Evolutionary conservation across 2,113 vertebrate genomes (phyloP).

Genomic region (Melanotaenia duboulayi): DNA sequence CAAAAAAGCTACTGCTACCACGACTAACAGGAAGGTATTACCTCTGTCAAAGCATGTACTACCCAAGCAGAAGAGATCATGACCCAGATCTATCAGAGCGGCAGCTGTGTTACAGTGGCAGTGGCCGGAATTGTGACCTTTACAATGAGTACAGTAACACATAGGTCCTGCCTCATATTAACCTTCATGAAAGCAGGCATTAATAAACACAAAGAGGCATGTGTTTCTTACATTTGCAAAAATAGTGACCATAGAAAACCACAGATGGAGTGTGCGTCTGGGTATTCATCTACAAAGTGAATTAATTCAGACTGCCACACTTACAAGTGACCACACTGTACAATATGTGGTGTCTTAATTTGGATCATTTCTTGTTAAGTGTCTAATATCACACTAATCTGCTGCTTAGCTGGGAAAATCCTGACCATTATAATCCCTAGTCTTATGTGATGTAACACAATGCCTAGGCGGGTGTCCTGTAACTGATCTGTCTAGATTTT

Average conservation of each 20-base stretch:
- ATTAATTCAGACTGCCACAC: slow-evolving; percentile 42
- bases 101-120: slow-evolving; percentile 19
- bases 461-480: slow-evolving; percentile 38
- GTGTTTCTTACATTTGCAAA: slow-evolving; percentile 4
- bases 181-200: slow-evolving; percentile 31
- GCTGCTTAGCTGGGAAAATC: slow-evolving; percentile 57
- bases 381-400: slow-evolving; percentile 68
- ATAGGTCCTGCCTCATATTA: slow-evolving; percentile 38
- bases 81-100: slow-evolving; percentile 15
- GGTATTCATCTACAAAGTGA: slow-evolving; percentile 29
- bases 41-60: neutral
- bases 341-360: slow-evolving; percentile 28
- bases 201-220: slow-evolving; percentile 30
- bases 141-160: slow-evolving; percentile 21
- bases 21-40: slow-evolving; percentile 1
- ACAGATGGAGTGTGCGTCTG: slow-evolving; percentile 1
- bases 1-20: neutral
- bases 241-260: neutral
- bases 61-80: slow-evolving; percentile 3
- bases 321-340: slow-evolving; percentile 40
- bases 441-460: slow-evolving; percentile 37
- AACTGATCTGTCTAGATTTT: slow-evolving; percentile 51
- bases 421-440: slow-evolving; percentile 49
- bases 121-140: slow-evolving; percentile 35
- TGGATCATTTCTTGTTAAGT: slow-evolving; percentile 53